A percentile compares a stretch with the other conserved stretches of the same genome.
Conservation (phyloP, 2,797 vertebrate genomes). For the Smutsia gigantea region DNA sequence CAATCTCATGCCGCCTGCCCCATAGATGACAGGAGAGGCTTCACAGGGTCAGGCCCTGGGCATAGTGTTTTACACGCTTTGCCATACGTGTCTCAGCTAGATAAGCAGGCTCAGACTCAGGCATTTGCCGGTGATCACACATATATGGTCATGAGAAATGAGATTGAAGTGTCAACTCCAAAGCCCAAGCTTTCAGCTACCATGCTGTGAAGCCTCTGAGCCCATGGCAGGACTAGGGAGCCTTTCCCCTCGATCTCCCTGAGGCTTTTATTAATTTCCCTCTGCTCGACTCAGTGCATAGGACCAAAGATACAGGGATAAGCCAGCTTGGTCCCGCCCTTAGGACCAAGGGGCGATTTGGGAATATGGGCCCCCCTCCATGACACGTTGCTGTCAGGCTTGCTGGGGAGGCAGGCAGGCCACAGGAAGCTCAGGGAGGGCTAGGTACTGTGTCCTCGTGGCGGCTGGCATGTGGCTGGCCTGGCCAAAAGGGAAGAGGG, state of each 20-base stretch:
- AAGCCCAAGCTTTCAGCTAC: background rate
- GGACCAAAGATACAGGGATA: background rate
- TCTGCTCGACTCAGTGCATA: background rate
- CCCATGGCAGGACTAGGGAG: background rate
- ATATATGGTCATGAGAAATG: background rate
- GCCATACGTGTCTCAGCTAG: background rate
- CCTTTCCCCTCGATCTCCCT: background rate
- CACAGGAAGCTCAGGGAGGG: background rate
- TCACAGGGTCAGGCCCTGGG: background rate
- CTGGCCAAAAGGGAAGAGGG: background rate
- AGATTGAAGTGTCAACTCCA: background rate
- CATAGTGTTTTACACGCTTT: background rate
- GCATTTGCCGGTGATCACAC: background rate
- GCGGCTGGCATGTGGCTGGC: background rate
- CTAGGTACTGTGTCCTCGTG: background rate
- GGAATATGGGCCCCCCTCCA: background rate
- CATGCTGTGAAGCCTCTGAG: background rate
- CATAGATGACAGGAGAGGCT: background rate
- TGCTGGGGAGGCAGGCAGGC: background rate
- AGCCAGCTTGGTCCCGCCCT: background rate
- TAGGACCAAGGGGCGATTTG: background rate
- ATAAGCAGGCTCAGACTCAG: background rate
- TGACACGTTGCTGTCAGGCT: background rate
- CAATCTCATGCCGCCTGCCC: fast-evolving
- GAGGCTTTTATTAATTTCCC: background rate